phyloP scores from a whole-genome alignment of 2,797 vertebrate genomes.

The Myoxocephalus aenaeus region DNA sequence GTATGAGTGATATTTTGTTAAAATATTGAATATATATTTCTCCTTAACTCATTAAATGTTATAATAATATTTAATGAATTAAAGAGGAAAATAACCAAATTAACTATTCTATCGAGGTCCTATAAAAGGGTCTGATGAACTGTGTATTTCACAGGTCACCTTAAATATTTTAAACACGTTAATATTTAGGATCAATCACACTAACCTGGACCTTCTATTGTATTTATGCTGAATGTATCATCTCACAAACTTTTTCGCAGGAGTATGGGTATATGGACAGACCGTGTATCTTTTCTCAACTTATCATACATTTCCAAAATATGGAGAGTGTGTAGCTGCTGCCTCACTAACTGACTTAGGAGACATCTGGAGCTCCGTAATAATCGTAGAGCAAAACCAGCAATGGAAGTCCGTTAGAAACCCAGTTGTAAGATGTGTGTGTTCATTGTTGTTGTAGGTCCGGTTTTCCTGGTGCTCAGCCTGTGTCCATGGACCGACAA shows the following conservation, averaged over 20 bases:
- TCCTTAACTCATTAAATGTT: not conserved
- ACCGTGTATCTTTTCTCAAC: not conserved
- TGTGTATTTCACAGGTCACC: too few species aligned
- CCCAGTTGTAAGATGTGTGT: conserved; percentile 8
- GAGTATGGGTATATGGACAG: not conserved
- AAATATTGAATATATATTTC: not conserved
- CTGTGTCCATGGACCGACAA: conserved; percentile 97
- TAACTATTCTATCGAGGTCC: not conserved
- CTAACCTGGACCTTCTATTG: not conserved
- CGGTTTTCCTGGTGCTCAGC: conserved; percentile 98
- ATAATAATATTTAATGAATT: not conserved
- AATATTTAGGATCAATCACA: not conserved
- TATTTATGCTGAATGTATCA: not conserved
- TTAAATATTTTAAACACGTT: not conserved
- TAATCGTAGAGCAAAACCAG: too few species aligned
- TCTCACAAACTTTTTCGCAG: not conserved
- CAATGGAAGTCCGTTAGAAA: not conserved
- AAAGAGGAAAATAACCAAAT: not conserved
- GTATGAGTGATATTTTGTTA: not conserved
- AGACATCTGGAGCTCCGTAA: not conserved
- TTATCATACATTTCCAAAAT: not conserved
- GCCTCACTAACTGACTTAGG: not conserved
- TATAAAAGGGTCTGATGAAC: not conserved
- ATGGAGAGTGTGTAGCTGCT: not conserved
- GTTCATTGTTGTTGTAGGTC: conserved; percentile 80